phyloP scores from a whole-genome alignment of 2,797 vertebrate genomes.

The Bradypodion ventrale region DNA sequence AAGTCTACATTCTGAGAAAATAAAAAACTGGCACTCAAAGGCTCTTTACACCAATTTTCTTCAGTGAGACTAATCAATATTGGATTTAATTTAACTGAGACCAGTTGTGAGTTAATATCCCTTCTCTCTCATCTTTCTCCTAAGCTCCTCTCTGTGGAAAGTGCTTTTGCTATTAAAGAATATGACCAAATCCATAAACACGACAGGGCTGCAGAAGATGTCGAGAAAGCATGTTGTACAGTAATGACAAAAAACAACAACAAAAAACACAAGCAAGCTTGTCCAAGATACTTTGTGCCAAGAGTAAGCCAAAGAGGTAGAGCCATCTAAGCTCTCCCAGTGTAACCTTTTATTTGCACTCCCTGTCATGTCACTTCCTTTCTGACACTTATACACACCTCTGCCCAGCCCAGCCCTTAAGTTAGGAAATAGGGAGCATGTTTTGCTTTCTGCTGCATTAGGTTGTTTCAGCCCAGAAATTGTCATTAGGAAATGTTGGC shows the following conservation, averaged over 20 bases:
- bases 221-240: too few species aligned
- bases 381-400: background rate
- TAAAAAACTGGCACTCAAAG: slow-evolving; percentile 21
- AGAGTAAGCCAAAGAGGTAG: background rate
- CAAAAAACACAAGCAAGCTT: background rate
- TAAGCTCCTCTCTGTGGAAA: slow-evolving; percentile 25
- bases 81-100: slow-evolving; percentile 44
- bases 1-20: slow-evolving; percentile 17
- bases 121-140: background rate
- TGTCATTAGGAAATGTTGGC: background rate
- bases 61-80: slow-evolving; percentile 43
- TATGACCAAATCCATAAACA: background rate
- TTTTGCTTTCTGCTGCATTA: too few species aligned
- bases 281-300: background rate
- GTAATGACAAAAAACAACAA: too few species aligned
- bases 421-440: too few species aligned
- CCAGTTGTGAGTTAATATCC: slow-evolving; percentile 25
- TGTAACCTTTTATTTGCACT: background rate
- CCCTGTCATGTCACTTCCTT: background rate
- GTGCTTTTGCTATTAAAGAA: background rate
- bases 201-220: slow-evolving; percentile 28
- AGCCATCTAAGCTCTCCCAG: background rate
- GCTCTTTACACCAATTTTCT: slow-evolving; percentile 24
- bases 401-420: too few species aligned
- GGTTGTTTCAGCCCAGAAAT: background rate